Base-by-base conservation (phyloP, 2,797 vertebrate genomes). In the Propithecus perrieri region DNA sequence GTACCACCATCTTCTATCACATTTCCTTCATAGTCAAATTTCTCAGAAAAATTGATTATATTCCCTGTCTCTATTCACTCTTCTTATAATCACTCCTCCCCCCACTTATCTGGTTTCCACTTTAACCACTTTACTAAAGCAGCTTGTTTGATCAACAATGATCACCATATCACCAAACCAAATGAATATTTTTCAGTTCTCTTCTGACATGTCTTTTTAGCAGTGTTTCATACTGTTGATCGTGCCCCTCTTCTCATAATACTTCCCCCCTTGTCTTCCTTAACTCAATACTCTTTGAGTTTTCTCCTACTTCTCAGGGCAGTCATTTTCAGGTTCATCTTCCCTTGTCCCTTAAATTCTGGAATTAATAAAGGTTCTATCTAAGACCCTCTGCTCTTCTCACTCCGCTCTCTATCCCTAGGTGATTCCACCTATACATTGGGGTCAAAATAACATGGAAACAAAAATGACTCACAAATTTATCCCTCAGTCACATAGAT, bases 381-480 rank as follows among this genome's bases (percentile, higher is more conserved):
- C 57, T 57, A 55, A 89, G 50, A 15, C 17, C 5, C 9, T 53
- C 67, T 72, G 76, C 63, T 85, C 46, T 75, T 94, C 28, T 85
- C 57, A 65, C 22, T 83, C n/a, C 55, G 17, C 69, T 84, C 65
- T 95, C 74, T 89, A 30, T 33, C 18, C 43, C 8, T 96, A 48
- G 85, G 43, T 67, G 61, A 84, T 74, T 46, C 48, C 48, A 53
- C 71, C 85, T 81, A 43, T 24, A n/a, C 20, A n/a, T 22, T 53
- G 81, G 35, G 35, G 81, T 78, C 95, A 88, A 88, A 96, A 89
- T 78, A 89, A 63, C 50, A 61, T 20, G 26, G 24, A 69, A 86
- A 78, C 28, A 85, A 59, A 86, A 10, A n/a, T 22, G 48, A 72
- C 13, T 81, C 80, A 65, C 53, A 85, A 67, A 67, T 81, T 63